Base-by-base conservation (phyloP, 2,113 vertebrate genomes). In the Vombatus ursinus region DNA sequence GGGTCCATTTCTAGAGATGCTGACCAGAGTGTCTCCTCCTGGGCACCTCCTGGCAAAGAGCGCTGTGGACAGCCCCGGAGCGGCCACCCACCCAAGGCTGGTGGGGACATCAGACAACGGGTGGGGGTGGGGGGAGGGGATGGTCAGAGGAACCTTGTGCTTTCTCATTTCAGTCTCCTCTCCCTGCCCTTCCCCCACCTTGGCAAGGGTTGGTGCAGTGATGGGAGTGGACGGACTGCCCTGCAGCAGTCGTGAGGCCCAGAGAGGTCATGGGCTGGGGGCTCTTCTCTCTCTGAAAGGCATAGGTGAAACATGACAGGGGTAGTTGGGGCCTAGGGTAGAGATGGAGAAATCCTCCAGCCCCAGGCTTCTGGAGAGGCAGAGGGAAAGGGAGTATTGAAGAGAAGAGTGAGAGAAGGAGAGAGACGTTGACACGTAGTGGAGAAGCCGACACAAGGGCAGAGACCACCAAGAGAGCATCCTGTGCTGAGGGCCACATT, bases 61-160 rank as follows among this genome's bases (percentile, higher is more conserved):
- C 22, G 25, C 53, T 54, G 24, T 54, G 77, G 84, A 89, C 94
- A 90, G 94, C 96, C 95, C 54, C 3, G 57, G 96, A 97, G 96
- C 93, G 96, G 57, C 93, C 95, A 95, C 91, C 90, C 96, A 94
- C 92, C 90, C 61, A 31, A 84, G 91, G 93, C 94, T 94, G 92
- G 90, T 92, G 50, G 91, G 77, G 90, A 94, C 44, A 26, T 0
- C 8, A 25, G 53, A 5, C 53, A 54, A 24, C 24, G 7, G 53
- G 53, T 53, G 24, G 53, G 25, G 5, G 7, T 6, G 26, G 68
- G 93, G 84, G 61, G 23, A 44, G 54, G 24, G 28, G 25, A 92
- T 50, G 94, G 90, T 48, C 52, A 7, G 24, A 8, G 61, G 52
- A 92, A 49, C 24, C 61, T 68, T 94, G 90, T 53, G 95, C 49